These are phyloP conservation scores for Pelodiscus sinensis DNA, from an alignment of 2,113 vertebrate species.

Conservation along the genomic window DNA sequence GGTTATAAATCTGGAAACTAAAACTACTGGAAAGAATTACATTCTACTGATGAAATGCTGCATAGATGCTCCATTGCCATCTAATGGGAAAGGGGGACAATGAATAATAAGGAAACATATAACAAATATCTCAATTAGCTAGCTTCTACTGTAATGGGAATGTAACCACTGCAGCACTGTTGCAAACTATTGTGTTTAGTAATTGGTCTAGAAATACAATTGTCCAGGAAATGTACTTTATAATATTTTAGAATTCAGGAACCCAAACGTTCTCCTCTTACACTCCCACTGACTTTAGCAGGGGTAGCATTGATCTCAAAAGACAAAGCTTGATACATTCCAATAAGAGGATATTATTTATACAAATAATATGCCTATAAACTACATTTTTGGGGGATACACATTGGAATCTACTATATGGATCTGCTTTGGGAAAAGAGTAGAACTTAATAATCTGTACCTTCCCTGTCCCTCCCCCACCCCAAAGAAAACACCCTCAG, in stretches of 20 bases:
- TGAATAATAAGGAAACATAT: slow-evolving; percentile 59
- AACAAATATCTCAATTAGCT: slow-evolving; percentile 66
- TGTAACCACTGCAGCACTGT: slow-evolving; percentile 39
- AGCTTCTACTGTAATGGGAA: slow-evolving; percentile 52
- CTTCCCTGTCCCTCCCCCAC: neutral
- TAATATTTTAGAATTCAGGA: neutral
- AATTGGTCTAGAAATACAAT: neutral
- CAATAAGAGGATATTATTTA: neutral
- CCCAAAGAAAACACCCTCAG: neutral
- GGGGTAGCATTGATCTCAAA: neutral
- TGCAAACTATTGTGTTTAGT: slow-evolving; percentile 42
- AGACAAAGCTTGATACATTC: neutral
- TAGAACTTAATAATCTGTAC: neutral
- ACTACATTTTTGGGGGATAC: neutral
- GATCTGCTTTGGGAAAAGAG: neutral
- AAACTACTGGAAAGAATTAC: slow-evolving; percentile 62
- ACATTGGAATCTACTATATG: neutral
- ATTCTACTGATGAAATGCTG: slow-evolving; percentile 51
- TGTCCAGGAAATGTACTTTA: neutral
- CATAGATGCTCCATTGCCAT: slow-evolving; percentile 39
- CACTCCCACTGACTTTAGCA: neutral
- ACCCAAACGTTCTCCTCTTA: neutral
- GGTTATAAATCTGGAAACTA: slow-evolving; percentile 65
- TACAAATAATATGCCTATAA: neutral
- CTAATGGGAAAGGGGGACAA: slow-evolving; percentile 50